A percentile compares a stretch with the other conserved stretches of the same genome.
Evolutionary conservation across 1,140 invertebrate species (phyloP).

Genomic region (Heliconius hewitsoni): DNA sequence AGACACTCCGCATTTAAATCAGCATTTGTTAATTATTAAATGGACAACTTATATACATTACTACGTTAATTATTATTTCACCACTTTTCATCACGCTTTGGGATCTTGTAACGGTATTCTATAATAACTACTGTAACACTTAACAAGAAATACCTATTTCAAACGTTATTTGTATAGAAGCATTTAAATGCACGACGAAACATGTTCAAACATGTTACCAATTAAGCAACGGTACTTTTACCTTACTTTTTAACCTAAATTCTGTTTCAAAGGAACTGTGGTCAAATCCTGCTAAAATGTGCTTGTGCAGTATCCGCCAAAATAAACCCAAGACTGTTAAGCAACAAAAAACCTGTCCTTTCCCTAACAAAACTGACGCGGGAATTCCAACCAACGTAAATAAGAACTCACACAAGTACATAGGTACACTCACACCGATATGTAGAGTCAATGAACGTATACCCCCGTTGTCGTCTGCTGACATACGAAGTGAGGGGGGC

Average conservation of each 20-base stretch:
- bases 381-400: slow-evolving; percentile 52
- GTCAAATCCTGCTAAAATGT: slow-evolving; percentile 5
- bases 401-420: slow-evolving; percentile 45
- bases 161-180: not conserved
- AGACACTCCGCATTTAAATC: too few species aligned
- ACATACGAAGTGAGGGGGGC: slow-evolving; percentile 29
- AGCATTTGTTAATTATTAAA: not conserved
- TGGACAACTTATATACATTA: too few species aligned
- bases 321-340: slow-evolving; percentile 39
- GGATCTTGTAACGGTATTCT: not conserved
- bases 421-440: slow-evolving; percentile 25
- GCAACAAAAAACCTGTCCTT: slow-evolving; percentile 44
- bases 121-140: not conserved
- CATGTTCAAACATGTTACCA: not conserved
- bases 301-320: slow-evolving; percentile 35
- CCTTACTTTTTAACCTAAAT: not conserved
- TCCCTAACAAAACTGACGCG: slow-evolving; percentile 55
- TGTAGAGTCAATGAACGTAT: slow-evolving; percentile 23
- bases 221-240: not conserved
- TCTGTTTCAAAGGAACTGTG: not conserved
- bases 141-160: not conserved
- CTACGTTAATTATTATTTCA: not conserved
- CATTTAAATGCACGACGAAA: not conserved
- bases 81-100: not conserved
- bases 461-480: slow-evolving; percentile 32